These are phyloP conservation scores for Branchellion lobata DNA, from an alignment of 2,888 invertebrate species.

Conservation along the genomic window DNA sequence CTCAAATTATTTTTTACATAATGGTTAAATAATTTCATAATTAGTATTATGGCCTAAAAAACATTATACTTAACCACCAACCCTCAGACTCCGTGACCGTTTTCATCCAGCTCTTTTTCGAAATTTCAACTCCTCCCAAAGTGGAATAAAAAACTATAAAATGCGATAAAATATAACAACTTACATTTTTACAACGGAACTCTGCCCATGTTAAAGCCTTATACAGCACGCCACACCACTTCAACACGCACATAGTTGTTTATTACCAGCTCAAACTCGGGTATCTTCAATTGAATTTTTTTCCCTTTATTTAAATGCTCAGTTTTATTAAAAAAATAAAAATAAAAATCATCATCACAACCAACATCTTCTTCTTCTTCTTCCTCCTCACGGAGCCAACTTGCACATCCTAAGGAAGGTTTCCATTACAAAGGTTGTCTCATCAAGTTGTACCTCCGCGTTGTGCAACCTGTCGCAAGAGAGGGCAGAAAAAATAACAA, in stretches of 20 bases:
- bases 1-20: no score
- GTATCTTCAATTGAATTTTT: no score
- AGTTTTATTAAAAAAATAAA: no score
- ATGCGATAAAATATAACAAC: neutral
- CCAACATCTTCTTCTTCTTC: no score
- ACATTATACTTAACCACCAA: neutral
- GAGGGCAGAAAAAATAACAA: no score
- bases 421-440: conserved; percentile 2
- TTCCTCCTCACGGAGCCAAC: no score
- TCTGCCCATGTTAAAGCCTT: no score
- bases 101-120: conserved; percentile 43
- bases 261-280: no score
- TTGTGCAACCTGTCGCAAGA: neutral
- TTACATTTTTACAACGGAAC: neutral
- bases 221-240: no score
- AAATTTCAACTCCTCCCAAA: conserved; percentile 38
- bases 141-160: neutral
- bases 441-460: neutral
- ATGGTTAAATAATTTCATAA: conserved; percentile 31
- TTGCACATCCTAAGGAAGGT: neutral
- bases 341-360: no score
- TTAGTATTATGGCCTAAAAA: neutral
- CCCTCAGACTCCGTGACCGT: conserved; percentile 42
- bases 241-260: no score
- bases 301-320: no score